Base-by-base conservation (phyloP, 2,888 invertebrate genomes). In the Mimachlamys varia region DNA sequence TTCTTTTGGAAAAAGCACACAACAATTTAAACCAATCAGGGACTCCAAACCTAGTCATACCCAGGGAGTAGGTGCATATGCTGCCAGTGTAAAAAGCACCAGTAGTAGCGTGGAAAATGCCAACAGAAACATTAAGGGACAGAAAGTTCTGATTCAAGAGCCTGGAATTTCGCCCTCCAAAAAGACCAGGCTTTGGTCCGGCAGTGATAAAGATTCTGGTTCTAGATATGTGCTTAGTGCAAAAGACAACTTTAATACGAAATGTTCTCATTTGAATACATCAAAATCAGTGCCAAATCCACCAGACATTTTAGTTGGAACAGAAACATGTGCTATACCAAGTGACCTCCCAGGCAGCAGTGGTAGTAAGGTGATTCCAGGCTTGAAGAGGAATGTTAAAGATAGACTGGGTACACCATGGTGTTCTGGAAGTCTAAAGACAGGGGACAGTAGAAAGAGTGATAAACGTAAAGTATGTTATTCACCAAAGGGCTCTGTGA, bases 281-380 rank as follows among this genome's bases (percentile, higher is more conserved):
- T 13, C 53, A 7, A 58, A 58, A 58, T n/a, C 15, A 27, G 27
- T 76, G 10, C 33, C 76, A 27, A 76, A 76, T 76, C 76, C 76
- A 12, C 76, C 76, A 33, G 76, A 76, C 33, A 76, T 76, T 76
- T 76, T 76, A 76, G 76, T 76, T 76, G 76, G 76, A 76, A 76
- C 76, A 33, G 76, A 76, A 76, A 76, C 0, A 76, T 76, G 15
- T 76, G 76, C 0, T 33, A 2, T 76, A 15, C 33, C 76, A 76
- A 76, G 76, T 76, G 76, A 22, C 33, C 76, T 27, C 12, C 12
- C 27, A 33, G 76, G 15, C 27, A 27, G 33, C 19, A 33, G 27
- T 76, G 15, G 33, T 76, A 22, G 27, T 76, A 76, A 76, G 33
- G 76, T 76, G 33, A 58, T 58, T 58, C 58, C 19, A n/a, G 27